Base-by-base conservation (phyloP, 2,888 invertebrate genomes). In the Zaprionus lineosus region DNA sequence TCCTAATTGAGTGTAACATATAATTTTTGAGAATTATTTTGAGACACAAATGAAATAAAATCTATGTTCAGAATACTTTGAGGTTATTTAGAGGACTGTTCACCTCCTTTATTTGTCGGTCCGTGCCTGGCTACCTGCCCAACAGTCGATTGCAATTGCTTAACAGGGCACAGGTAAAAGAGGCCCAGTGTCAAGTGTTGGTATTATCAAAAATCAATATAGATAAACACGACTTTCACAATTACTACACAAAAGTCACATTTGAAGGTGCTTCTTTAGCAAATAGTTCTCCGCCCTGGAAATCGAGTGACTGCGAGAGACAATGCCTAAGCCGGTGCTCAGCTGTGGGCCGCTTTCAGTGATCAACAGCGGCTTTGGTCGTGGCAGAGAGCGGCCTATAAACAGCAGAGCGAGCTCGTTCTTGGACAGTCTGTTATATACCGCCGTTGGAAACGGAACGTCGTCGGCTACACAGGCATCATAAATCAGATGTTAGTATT, bases 171-270 rank as follows among this genome's bases (percentile, higher is more conserved):
- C n/a, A n/a, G n/a, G n/a, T n/a, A n/a, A n/a, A n/a, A n/a, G n/a
- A n/a, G n/a, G n/a, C n/a, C n/a, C n/a, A n/a, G n/a, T n/a, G n/a
- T n/a, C n/a, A n/a, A n/a, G n/a, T n/a, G n/a, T n/a, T n/a, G n/a
- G n/a, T n/a, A n/a, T n/a, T n/a, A n/a, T n/a, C n/a, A n/a, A n/a
- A n/a, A n/a, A n/a, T n/a, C n/a, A n/a, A n/a, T n/a, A n/a, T n/a
- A n/a, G n/a, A n/a, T n/a, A n/a, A n/a, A n/a, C n/a, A n/a, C n/a
- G 51, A 84, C 84, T 77, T 77, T 77, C 84, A 84, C 77, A 82
- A 74, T 52, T 59, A 36, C 34, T 59, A 63, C 66, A 64, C 51
- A 50, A 61, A 61, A 73, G 68, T 61, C 28, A 64, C 69, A 75
- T 79, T 75, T 63, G 47, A 29, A 16, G 24, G n/a, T 40, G 15